Evolutionary conservation across 2,113 vertebrate genomes (phyloP).

Genomic region (Bos taurus): DNA sequence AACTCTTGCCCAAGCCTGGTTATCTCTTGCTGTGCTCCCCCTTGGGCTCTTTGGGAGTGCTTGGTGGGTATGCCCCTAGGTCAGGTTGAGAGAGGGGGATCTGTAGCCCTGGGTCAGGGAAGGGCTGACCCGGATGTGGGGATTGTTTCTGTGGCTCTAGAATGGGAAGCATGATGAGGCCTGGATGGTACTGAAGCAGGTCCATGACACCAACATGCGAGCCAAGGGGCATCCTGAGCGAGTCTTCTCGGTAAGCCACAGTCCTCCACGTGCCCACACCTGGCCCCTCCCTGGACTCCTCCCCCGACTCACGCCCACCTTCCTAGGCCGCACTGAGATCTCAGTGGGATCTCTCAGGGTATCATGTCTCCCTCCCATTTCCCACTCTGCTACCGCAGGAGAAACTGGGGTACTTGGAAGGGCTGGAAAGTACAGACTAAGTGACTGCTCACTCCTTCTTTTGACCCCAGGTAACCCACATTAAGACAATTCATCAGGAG

Average conservation of each 20-base stretch:
- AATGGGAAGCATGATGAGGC: slow-evolving; percentile 97
- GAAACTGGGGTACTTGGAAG: not conserved
- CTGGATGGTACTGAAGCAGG: slow-evolving; percentile 99
- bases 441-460: not conserved
- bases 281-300: not conserved
- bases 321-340: not conserved
- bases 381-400: not conserved
- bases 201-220: slow-evolving; percentile 98
- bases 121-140: not conserved
- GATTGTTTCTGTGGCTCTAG: slow-evolving; percentile 75
- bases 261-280: not conserved
- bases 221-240: slow-evolving; percentile 96
- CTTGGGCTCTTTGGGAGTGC: not conserved
- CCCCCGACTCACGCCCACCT: not conserved
- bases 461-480: slow-evolving; percentile 91
- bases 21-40: not conserved
- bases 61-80: not conserved
- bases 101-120: not conserved
- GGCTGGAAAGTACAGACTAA: not conserved
- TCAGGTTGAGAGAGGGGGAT: not conserved
- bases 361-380: not conserved
- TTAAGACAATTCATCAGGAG: slow-evolving; percentile 95
- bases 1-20: not conserved
- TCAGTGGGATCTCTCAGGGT: not conserved
- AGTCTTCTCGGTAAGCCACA: slow-evolving; percentile 91